Base-by-base conservation (phyloP, 2,888 invertebrate genomes). In the Choristoneura rosaceana region DNA sequence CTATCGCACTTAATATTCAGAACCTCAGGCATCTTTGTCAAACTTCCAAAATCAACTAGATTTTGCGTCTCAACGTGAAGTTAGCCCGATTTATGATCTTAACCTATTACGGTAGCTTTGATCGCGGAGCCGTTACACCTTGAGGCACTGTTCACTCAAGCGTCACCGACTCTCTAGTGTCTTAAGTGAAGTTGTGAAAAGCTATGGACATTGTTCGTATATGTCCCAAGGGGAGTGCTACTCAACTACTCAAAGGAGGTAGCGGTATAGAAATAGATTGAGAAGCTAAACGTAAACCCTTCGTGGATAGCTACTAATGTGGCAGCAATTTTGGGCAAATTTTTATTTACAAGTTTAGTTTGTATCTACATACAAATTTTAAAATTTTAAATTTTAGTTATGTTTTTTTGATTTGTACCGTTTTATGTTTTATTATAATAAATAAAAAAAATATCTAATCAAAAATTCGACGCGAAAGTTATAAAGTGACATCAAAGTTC, bases 151-250 rank as follows among this genome's bases (percentile, higher is more conserved):
- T 47, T 45, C 58, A 17, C 47, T 45, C 61, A 43, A 52, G 59
- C 59, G 15, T 17, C 14, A 7, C 41, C 9, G 25, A 5, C 15
- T 41, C 38, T 52, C n/a, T 52, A 50, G 38, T 43, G 61, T 62
- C 38, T 33, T 63, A 58, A 38, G 63, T 15, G 59, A 60, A 59
- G 34, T 70, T 65, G 47, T 12, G 59, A 60, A 66, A 71, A 52
- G 43, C 61, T 47, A 33, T 47, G 50, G 65, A 65, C 59, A 65
- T 59, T 65, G 34, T 65, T 55, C 65, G 55, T 66, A 52, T 50
- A 71, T 45, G 34, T 50, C 59, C 10, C 34, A 59, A 59, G 34
- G 64, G 17, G 17, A 17, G 5, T 17, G 34, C 59, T 47, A 55
- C 25, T 52, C 17, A 52, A 10, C 25, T 25, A 12, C 25, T 55